phyloP scores from a whole-genome alignment of 2,113 vertebrate species.

The Clarias macrocephalus region DNA sequence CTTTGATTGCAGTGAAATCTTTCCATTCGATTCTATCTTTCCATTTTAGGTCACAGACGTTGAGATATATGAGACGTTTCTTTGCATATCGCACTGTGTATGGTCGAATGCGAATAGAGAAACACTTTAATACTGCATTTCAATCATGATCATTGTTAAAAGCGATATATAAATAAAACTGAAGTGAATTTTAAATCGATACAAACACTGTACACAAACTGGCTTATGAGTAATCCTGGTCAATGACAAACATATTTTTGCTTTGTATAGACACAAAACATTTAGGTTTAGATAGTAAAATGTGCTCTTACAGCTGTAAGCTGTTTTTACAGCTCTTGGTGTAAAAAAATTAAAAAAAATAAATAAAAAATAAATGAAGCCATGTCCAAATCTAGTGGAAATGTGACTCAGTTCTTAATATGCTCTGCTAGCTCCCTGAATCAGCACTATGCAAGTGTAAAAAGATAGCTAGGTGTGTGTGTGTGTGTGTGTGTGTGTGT shows the following conservation, averaged over 20 bases:
- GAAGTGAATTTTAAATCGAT: neutral
- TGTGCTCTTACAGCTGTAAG: neutral
- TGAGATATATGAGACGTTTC: no score
- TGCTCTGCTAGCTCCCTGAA: neutral
- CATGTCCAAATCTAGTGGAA: neutral
- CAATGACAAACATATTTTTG: neutral
- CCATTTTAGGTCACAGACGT: no score
- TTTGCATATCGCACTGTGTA: no score
- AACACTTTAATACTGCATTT: no score
- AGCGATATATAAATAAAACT: neutral
- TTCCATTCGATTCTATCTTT: no score
- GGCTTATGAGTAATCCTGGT: neutral
- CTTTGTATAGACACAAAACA: neutral
- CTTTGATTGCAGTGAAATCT: no score
- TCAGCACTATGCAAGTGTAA: neutral
- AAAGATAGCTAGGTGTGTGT: constrained; percentile 40
- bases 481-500: constrained; percentile 54
- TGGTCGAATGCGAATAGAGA: no score
- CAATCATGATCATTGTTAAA: neutral
- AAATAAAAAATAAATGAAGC: neutral
- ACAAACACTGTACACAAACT: neutral
- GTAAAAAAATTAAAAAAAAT: no score
- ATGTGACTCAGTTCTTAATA: neutral
- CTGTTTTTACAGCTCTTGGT: neutral
- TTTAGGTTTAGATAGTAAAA: neutral